Percentiles rank a stretch among this genome's conserved stretches.
phyloP scores from a whole-genome alignment of 2,888 invertebrate genomes.

The Thecophora atra region DNA sequence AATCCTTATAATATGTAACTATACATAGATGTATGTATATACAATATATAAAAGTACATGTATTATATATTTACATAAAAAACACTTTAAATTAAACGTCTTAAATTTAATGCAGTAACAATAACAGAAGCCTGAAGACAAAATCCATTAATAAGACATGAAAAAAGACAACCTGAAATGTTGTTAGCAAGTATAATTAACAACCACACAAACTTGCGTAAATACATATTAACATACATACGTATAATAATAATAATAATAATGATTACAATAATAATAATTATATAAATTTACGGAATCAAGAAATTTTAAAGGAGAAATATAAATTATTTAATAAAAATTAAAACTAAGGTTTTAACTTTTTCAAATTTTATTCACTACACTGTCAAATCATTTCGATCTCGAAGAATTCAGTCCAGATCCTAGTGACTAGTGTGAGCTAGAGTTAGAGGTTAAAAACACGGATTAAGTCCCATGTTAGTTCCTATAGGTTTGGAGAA shows the following conservation, averaged over 20 bases:
- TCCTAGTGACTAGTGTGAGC: too few species aligned
- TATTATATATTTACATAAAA: conserved; percentile 41
- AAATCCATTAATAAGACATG: conserved; percentile 23
- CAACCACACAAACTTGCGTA: conserved; percentile 21
- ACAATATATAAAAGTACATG: conserved; percentile 23
- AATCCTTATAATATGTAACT: neutral
- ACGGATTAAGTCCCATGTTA: too few species aligned
- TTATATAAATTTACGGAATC: conserved; percentile 20
- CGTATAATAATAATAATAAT: conserved; percentile 19
- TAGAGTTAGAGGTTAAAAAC: too few species aligned
- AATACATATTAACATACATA: conserved; percentile 26
- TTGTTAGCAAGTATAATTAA: neutral
- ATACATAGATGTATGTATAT: conserved; percentile 13
- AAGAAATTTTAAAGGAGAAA: conserved; percentile 37
- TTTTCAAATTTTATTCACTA: neutral
- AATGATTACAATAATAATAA: conserved; percentile 19
- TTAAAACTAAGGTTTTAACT: conserved; percentile 10
- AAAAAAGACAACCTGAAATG: neutral
- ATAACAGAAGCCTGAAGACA: conserved; percentile 45
- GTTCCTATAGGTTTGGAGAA: too few species aligned
- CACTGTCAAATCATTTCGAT: too few species aligned
- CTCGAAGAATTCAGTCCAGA: too few species aligned
- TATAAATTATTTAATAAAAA: conserved; percentile 36
- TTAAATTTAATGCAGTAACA: conserved; percentile 45
- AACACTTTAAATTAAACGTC: conserved; percentile 21